A percentile compares a stretch with the other conserved stretches of the same genome.
Evolutionary conservation across 2,797 vertebrate species (phyloP).

Genomic region (Urophycis tenuis): DNA sequence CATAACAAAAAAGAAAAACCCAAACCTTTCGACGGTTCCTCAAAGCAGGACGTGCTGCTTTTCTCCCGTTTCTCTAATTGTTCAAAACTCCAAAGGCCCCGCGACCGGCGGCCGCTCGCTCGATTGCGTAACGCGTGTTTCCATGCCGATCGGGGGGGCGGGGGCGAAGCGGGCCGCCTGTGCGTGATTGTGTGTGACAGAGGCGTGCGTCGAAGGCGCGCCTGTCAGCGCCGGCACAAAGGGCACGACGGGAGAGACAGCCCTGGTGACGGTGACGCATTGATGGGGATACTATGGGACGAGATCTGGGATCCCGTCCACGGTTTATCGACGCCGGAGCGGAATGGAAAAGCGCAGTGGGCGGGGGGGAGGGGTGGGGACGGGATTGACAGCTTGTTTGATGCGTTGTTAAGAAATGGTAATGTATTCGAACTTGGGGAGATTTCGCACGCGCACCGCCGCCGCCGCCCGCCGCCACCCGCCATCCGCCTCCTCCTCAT

Average conservation of each 20-base stretch:
- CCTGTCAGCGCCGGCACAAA: constrained; percentile 29
- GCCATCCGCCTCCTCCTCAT: too few relatives aligned
- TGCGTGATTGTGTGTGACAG: constrained; percentile 30
- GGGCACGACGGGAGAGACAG: constrained; percentile 23
- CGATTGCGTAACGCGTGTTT: not conserved
- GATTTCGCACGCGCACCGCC: constrained; percentile 22
- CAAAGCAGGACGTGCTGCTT: not conserved
- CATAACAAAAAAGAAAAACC: not conserved
- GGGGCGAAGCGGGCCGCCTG: too few relatives aligned
- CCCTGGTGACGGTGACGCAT: constrained; percentile 22
- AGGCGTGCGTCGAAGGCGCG: constrained; percentile 25
- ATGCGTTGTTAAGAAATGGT: constrained; percentile 41
- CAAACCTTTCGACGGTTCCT: not conserved
- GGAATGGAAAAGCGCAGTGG: constrained; percentile 22
- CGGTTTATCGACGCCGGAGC: constrained; percentile 23
- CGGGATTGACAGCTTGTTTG: constrained; percentile 35
- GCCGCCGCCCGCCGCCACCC: too few relatives aligned
- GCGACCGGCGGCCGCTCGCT: too few relatives aligned
- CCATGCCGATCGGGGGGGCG: constrained; percentile 13
- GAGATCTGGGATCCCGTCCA: constrained; percentile 19
- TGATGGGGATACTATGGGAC: constrained; percentile 29
- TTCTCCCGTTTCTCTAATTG: not conserved
- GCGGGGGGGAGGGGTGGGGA: constrained; percentile 1
- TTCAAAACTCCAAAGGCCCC: constrained; percentile 16
- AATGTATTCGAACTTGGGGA: constrained; percentile 45